phyloP scores from a whole-genome alignment of 2,113 vertebrate species.

The Muntiacus muntjak region DNA sequence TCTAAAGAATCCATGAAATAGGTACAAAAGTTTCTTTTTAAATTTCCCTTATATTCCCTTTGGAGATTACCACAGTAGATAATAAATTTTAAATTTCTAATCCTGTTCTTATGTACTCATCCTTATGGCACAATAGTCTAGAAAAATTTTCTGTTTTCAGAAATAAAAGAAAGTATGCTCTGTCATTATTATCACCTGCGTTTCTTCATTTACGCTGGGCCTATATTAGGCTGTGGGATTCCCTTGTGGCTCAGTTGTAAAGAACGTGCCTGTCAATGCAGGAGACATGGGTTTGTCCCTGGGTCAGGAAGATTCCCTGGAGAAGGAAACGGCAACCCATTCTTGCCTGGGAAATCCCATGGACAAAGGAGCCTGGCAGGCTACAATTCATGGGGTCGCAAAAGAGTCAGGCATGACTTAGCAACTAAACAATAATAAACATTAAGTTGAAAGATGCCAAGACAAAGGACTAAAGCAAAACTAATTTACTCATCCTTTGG shows the following conservation, averaged over 20 bases:
- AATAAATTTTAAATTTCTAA: background rate
- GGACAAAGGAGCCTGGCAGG: background rate
- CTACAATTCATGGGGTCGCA: background rate
- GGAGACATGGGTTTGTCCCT: background rate
- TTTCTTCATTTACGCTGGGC: background rate
- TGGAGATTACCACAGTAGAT: background rate
- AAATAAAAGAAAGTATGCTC: background rate
- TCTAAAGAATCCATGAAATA: background rate
- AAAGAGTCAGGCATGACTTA: background rate
- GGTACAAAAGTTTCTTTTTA: background rate
- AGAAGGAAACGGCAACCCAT: background rate
- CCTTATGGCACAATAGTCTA: background rate
- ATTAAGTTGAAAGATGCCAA: background rate
- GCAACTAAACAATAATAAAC: background rate
- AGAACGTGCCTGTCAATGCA: background rate
- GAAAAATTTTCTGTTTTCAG: background rate
- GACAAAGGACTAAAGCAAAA: background rate
- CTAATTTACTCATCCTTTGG: background rate
- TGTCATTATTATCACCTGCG: background rate
- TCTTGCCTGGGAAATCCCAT: background rate
- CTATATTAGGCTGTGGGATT: background rate
- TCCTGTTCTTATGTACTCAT: background rate
- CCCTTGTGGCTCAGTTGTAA: background rate
- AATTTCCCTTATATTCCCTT: background rate
- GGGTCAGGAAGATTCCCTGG: background rate